Evolutionary conservation across 2,113 vertebrate species (phyloP).

Genomic region (Erpornis zantholeuca): DNA sequence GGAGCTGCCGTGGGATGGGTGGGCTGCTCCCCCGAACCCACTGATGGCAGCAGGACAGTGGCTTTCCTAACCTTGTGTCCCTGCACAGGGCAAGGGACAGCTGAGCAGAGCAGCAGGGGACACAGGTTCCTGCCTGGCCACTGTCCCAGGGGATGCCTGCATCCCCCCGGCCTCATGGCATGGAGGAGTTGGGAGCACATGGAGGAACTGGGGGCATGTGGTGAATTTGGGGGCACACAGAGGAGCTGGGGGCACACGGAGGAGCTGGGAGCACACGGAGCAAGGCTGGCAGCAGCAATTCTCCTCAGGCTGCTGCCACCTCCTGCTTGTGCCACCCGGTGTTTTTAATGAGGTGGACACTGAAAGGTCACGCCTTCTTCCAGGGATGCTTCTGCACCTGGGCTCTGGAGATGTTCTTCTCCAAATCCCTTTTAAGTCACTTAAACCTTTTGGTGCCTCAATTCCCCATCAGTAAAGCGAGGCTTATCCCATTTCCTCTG

Average conservation of each 20-base stretch:
- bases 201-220: too few relatives aligned
- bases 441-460: background rate
- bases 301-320: background rate
- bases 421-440: background rate
- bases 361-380: background rate
- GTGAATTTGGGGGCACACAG: too few relatives aligned
- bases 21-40: background rate
- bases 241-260: too few relatives aligned
- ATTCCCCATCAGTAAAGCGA: background rate
- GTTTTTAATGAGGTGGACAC: background rate
- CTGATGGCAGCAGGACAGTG: background rate
- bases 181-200: background rate
- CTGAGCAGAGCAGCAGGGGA: background rate
- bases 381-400: background rate
- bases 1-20: accelerated
- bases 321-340: background rate
- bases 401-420: background rate
- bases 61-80: background rate
- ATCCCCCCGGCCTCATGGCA: background rate
- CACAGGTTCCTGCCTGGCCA: background rate
- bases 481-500: background rate
- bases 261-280: background rate
- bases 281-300: background rate
- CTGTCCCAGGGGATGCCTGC: background rate
- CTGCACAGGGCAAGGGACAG: background rate